Evolutionary conservation across 2,888 invertebrate species (phyloP).

Genomic region (Euzophera pinguis): DNA sequence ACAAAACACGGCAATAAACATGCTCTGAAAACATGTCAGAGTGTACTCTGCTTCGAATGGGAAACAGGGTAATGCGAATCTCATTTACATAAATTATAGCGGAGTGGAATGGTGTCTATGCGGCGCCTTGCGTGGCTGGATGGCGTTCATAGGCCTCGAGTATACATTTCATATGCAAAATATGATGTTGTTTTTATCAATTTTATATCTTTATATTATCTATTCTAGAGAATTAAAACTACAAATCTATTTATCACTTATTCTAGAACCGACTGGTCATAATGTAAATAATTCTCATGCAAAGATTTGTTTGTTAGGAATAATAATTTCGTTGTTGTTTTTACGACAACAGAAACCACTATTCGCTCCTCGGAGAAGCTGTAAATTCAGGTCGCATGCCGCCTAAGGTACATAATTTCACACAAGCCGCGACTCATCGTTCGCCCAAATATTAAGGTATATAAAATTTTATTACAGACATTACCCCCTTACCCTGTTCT

Average conservation of each 20-base stretch:
- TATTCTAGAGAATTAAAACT: too few relatives aligned
- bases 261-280: too few relatives aligned
- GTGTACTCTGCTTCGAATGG: constrained; percentile 51
- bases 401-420: constrained; percentile 64
- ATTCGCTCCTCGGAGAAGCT: constrained; percentile 37
- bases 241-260: too few relatives aligned
- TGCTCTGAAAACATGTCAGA: constrained; percentile 61
- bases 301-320: not conserved
- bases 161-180: constrained; percentile 25
- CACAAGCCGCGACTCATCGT: constrained; percentile 73
- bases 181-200: constrained; percentile 20
- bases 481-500: constrained; percentile 67
- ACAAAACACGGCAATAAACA: constrained; percentile 67
- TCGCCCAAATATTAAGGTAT: constrained; percentile 73
- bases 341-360: constrained; percentile 32
- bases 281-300: too few relatives aligned
- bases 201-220: not conserved
- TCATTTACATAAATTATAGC: constrained; percentile 75
- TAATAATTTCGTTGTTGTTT: constrained; percentile 22
- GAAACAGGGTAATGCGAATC: constrained; percentile 70
- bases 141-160: constrained; percentile 6
- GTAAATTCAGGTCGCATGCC: constrained; percentile 54
- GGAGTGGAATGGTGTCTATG: constrained; percentile 53
- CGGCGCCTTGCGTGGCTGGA: constrained; percentile 45
- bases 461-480: constrained; percentile 76